Evolutionary conservation across 2,797 vertebrate species (phyloP).

Genomic region (Craterocephalus amniculus): DNA sequence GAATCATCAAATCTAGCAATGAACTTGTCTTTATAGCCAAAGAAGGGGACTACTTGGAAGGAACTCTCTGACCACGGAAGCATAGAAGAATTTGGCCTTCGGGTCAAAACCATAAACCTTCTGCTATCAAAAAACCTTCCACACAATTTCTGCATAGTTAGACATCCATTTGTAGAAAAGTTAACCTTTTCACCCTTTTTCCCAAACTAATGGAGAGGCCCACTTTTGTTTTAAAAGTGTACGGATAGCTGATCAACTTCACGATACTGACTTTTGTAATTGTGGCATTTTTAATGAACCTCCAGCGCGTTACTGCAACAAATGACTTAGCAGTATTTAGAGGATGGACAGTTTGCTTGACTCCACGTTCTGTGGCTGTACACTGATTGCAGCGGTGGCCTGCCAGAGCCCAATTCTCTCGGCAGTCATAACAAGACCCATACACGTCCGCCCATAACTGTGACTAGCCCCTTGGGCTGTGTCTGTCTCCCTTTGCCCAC

Average conservation of each 20-base stretch:
- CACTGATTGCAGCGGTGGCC: slow-evolving; percentile 44
- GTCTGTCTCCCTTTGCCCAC: slow-evolving; percentile 61
- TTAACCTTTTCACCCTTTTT: not conserved
- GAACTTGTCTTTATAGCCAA: not conserved
- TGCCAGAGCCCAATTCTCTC: slow-evolving; percentile 50
- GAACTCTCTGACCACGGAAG: not conserved
- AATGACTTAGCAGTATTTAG: slow-evolving; percentile 1
- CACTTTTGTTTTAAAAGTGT: not conserved
- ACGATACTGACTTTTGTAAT: not conserved
- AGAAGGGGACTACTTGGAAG: not conserved
- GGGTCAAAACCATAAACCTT: not conserved
- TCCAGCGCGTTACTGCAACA: slow-evolving; percentile 9
- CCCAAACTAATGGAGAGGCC: not conserved
- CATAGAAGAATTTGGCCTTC: not conserved
- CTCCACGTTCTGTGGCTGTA: slow-evolving; percentile 22
- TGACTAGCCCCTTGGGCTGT: slow-evolving; percentile 53
- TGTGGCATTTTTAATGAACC: slow-evolving; percentile 2
- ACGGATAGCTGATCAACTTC: slow-evolving; percentile 7
- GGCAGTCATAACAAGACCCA: slow-evolving; percentile 63
- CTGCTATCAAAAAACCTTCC: no score
- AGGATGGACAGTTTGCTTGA: slow-evolving; percentile 27
- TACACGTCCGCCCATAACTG: slow-evolving; percentile 46
- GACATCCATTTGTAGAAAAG: not conserved
- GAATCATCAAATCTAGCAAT: not conserved
- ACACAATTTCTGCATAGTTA: not conserved